Percentiles rank a stretch among this genome's conserved stretches.
phyloP scores from a whole-genome alignment of 1,140 invertebrate genomes.

The Oncopodura yosiiana region DNA sequence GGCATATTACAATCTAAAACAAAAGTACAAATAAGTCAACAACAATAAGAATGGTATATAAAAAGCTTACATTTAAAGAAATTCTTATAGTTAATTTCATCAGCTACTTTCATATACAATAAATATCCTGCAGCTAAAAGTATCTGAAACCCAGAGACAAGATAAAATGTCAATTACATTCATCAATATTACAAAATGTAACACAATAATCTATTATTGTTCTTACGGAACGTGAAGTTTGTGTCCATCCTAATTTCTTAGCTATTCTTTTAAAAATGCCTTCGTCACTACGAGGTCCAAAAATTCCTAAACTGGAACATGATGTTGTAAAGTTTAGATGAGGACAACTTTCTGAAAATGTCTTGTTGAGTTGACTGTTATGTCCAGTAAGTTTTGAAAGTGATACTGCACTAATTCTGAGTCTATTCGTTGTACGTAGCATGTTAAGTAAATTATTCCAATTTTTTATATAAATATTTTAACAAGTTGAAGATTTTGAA shows the following conservation, averaged over 20 bases:
- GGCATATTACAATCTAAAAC: slow-evolving; percentile 56
- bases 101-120: slow-evolving; percentile 29
- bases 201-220: neutral
- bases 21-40: slow-evolving; percentile 1
- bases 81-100: slow-evolving; percentile 31
- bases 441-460: too few relatives aligned
- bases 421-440: too few relatives aligned
- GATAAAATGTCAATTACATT: neutral
- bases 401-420: too few relatives aligned
- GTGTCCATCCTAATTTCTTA: slow-evolving; percentile 5
- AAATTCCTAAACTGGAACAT: neutral
- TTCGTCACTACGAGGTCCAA: slow-evolving; percentile 3
- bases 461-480: too few relatives aligned
- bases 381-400: too few relatives aligned
- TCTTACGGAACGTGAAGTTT: slow-evolving; percentile 2
- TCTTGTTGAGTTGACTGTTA: too few relatives aligned
- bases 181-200: neutral
- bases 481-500: too few relatives aligned
- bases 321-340: too few relatives aligned
- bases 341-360: too few relatives aligned
- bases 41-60: neutral
- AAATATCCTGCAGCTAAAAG: slow-evolving; percentile 13
- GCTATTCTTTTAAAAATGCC: slow-evolving; percentile 8
- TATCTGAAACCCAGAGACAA: slow-evolving; percentile 14
- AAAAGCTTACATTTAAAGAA: slow-evolving; percentile 34